phyloP scores from a whole-genome alignment of 2,113 vertebrate species.

The Xenotilapia caudafasciata region DNA sequence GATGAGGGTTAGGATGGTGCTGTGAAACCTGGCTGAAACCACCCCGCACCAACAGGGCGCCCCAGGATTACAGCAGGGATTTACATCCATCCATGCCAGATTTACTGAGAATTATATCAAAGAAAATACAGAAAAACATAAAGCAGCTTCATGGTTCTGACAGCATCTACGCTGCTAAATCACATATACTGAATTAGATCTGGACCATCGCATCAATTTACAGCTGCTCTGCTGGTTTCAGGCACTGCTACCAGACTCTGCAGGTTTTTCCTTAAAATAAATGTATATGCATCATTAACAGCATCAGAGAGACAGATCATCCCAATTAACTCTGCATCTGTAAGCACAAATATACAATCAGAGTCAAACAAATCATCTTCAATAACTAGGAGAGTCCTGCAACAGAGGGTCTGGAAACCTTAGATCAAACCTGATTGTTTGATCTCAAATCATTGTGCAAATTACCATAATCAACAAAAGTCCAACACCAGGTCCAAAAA shows the following conservation, averaged over 20 bases:
- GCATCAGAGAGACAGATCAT: not conserved
- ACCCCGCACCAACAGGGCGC: not conserved
- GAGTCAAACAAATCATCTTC: not conserved
- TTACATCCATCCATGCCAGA: not conserved
- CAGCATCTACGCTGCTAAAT: not conserved
- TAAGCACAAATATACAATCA: not conserved
- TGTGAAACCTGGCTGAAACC: not conserved
- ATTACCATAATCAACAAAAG: not conserved
- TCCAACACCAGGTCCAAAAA: rapidly evolving
- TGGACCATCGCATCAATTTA: not conserved
- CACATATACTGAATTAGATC: not conserved
- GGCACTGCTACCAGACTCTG: not conserved
- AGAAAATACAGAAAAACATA: not conserved
- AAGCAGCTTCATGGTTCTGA: constrained; percentile 23
- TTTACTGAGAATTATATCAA: constrained; percentile 32
- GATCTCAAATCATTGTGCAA: not conserved
- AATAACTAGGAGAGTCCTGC: not conserved
- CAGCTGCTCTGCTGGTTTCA: not conserved
- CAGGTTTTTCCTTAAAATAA: not conserved
- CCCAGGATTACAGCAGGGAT: constrained; percentile 21
- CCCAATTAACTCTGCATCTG: not conserved
- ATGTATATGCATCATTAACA: not conserved
- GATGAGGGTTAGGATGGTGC: not conserved
- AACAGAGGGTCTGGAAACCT: not conserved
- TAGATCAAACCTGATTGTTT: not conserved